Conservation (phyloP, 2,888 invertebrate genomes). For the Plagodis dolabraria region DNA sequence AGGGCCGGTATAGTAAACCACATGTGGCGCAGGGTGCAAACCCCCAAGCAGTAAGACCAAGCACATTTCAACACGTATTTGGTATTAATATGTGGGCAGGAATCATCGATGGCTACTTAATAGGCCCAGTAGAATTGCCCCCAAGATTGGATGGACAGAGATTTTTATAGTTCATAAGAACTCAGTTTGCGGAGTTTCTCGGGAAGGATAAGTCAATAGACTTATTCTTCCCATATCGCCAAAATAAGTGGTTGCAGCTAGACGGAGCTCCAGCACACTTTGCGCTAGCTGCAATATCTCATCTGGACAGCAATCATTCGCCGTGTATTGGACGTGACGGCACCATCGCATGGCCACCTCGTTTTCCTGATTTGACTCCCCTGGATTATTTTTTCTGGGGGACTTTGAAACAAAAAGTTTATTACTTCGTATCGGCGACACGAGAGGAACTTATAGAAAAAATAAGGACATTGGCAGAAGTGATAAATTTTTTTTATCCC, state of each 20-base stretch:
- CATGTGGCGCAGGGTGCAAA: slow-evolving; percentile 2
- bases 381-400: slow-evolving; percentile 7
- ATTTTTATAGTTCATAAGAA: slow-evolving; percentile 4
- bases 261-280: slow-evolving; percentile 6
- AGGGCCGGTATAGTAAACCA: slow-evolving; percentile 2
- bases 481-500: neutral
- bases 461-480: neutral
- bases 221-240: neutral
- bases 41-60: slow-evolving; percentile 6
- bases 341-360: slow-evolving; percentile 11
- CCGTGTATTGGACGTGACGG: neutral
- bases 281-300: neutral
- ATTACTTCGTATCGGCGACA: neutral
- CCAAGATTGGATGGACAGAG: slow-evolving; percentile 3
- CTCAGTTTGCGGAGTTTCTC: neutral
- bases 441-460: neutral
- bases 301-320: neutral
- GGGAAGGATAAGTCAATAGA: too few species aligned
- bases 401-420: neutral
- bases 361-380: slow-evolving; percentile 10
- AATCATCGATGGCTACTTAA: slow-evolving; percentile 6
- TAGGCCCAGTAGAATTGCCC: slow-evolving; percentile 4
- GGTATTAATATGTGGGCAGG: slow-evolving; percentile 6
- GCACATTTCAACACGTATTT: slow-evolving; percentile 6
- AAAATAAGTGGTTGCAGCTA: neutral